Evolutionary conservation across 2,113 vertebrate genomes (phyloP).

Genomic region (Castor canadensis): DNA sequence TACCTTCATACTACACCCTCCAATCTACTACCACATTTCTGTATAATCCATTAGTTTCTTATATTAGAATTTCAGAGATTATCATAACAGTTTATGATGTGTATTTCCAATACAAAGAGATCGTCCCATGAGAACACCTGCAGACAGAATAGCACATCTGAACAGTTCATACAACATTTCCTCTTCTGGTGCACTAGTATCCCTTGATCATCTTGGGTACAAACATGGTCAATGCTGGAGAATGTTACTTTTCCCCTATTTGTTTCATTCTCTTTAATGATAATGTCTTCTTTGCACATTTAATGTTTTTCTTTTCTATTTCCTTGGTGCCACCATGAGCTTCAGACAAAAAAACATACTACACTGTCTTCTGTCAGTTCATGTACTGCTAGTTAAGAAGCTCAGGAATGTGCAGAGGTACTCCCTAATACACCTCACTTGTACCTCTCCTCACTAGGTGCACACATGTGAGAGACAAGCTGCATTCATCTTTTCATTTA

Average conservation of each 20-base stretch:
- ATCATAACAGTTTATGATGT: background rate
- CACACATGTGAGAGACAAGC: background rate
- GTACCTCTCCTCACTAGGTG: background rate
- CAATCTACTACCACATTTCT: background rate
- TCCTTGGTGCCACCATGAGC: background rate
- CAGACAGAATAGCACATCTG: background rate
- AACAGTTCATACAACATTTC: background rate
- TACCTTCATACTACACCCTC: background rate
- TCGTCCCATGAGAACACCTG: background rate
- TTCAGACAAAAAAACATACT: background rate
- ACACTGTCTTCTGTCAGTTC: too few relatives aligned
- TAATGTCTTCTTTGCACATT: background rate
- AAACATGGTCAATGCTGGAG: background rate
- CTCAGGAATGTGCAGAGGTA: accelerated
- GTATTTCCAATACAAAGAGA: background rate
- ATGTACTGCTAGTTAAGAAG: background rate
- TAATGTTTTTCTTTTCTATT: too few relatives aligned
- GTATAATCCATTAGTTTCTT: background rate
- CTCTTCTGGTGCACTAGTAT: background rate
- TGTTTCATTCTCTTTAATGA: background rate
- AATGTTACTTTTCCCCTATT: background rate
- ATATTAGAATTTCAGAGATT: background rate
- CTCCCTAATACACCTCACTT: accelerated
- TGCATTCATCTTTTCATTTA: background rate
- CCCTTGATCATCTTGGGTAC: background rate